Evolutionary conservation across 2,888 invertebrate species (phyloP), one percentile per base, ranked within the genome.

Genomic region (Caenorhabditis doughertyi): DNA sequence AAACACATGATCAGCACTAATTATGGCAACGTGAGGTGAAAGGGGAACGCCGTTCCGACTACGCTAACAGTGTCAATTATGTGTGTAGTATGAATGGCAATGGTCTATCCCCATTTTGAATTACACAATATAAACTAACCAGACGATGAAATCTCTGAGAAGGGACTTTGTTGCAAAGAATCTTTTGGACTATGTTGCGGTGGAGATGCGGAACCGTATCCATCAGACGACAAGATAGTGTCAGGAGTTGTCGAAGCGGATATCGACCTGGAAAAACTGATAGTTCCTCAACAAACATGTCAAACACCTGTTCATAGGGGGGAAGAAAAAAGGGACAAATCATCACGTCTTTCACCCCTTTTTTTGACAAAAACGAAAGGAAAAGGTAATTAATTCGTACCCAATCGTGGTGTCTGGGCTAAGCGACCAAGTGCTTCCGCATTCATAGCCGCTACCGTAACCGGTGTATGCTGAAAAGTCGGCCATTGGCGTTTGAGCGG

Each of bases 221-320:
- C 89, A 32, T 84, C 81, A 7, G 89, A 89, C 5, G 90, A 89
- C 47, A 84, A 65, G 32, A 89, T 81, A 0, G 90, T 90, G 77
- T 90, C 90, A 25, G 90, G 90, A 29, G 90, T 90, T 25, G 89
- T 88, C 25, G 83, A 84, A 42, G 81, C 79, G 9, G 83, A 83
- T n/a, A 82, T 82, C 3, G 77, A 77, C 42, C 82, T 82, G 35
- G 8, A 80, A 73, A 21, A 39, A 32, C 18, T 35, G 21, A 49
- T 58, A 39, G 47, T 71, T 47, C 68, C 39, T 56, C 32, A 25
- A 44, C n/a, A 42, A 56, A 35, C 32, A 23, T 32, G 47, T 42
- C 32, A 29, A 47, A 70, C 42, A 70, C 55, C 23, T 70, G 47
- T 58, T 71, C 47, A 39, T n/a, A n/a, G 18, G 2, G 29, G n/a